phyloP scores from a whole-genome alignment of 2,113 vertebrate genomes.

The Coptodon rendalli region DNA sequence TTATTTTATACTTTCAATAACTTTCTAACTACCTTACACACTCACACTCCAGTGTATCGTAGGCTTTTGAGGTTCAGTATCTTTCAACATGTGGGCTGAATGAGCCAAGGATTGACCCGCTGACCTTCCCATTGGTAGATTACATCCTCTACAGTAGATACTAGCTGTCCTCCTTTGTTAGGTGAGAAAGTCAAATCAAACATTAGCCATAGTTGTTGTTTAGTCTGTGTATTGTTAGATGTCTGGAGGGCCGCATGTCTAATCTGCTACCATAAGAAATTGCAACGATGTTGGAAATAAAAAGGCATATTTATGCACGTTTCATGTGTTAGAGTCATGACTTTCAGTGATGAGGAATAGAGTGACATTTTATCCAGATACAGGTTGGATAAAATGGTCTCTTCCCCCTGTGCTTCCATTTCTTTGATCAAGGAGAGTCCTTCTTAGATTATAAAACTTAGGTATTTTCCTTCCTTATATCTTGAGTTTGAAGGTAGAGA shows the following conservation, averaged over 20 bases:
- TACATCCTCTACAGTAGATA: not conserved
- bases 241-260: not conserved
- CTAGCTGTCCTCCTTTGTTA: not conserved
- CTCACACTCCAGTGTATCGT: not conserved
- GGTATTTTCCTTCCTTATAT: not conserved
- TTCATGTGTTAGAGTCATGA: not conserved
- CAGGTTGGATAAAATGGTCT: not conserved
- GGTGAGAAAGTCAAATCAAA: not conserved
- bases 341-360: not conserved
- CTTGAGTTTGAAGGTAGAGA: not conserved
- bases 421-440: accelerated
- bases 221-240: not conserved
- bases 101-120: not conserved
- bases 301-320: not conserved
- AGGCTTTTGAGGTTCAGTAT: not conserved
- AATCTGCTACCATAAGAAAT: not conserved
- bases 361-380: not conserved
- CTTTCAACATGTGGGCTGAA: not conserved
- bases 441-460: not conserved
- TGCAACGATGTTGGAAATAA: not conserved
- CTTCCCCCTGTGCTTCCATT: not conserved
- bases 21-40: not conserved
- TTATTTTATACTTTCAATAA: not conserved
- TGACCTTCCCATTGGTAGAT: not conserved
- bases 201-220: not conserved